Evolutionary conservation across 2,888 invertebrate genomes (phyloP).

Genomic region (Amphipoea oculea): DNA sequence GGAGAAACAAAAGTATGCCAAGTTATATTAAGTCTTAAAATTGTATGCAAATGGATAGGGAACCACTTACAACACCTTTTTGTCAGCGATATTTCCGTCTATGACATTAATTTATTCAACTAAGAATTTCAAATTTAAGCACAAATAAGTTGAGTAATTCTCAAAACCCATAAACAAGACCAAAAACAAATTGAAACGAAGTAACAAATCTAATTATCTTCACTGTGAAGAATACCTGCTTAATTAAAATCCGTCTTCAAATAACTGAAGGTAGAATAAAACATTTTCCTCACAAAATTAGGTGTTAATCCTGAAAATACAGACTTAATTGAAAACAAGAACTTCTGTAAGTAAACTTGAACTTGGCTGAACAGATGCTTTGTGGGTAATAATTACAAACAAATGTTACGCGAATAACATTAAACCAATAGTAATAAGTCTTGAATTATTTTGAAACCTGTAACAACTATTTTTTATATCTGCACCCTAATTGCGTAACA

Average conservation of each 20-base stretch:
- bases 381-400: not conserved
- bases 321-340: slow-evolving; percentile 32
- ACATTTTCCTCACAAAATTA: slow-evolving; percentile 34
- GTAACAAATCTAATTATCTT: slow-evolving; percentile 39
- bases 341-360: slow-evolving; percentile 1
- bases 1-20: too few species aligned
- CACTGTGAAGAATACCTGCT: slow-evolving; percentile 11
- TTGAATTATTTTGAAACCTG: not conserved
- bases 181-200: slow-evolving; percentile 42
- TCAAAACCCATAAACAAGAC: slow-evolving; percentile 21
- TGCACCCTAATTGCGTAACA: too few species aligned
- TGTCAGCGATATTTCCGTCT: not conserved
- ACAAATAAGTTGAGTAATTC: slow-evolving; percentile 18
- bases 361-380: not conserved
- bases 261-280: slow-evolving; percentile 27
- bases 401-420: not conserved
- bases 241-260: slow-evolving; percentile 46
- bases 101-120: not conserved
- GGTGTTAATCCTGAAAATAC: slow-evolving; percentile 16
- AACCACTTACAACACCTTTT: too few species aligned
- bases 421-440: not conserved
- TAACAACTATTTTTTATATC: not conserved
- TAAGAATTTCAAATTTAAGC: not conserved
- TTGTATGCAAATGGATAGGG: too few species aligned
- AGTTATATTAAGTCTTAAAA: too few species aligned